These are phyloP conservation scores for Zaprionus obscuricornis DNA, from an alignment of 2,888 invertebrate species.

Conservation along the genomic window DNA sequence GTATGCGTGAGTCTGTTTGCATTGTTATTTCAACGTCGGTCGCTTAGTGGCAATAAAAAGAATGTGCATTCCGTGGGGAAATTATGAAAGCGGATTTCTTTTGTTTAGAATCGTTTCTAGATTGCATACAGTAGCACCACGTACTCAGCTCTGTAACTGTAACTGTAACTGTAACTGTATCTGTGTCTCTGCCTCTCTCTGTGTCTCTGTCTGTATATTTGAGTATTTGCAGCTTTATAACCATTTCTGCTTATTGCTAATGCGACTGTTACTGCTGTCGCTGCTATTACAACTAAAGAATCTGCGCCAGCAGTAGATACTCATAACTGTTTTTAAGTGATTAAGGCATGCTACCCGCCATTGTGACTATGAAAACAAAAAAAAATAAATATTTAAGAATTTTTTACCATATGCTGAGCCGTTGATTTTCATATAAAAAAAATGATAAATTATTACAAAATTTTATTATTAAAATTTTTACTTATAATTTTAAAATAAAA, in stretches of 20 bases:
- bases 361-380: too few species aligned
- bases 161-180: slow-evolving; percentile 1
- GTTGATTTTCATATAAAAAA: too few species aligned
- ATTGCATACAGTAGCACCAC: slow-evolving; percentile 59
- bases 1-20: slow-evolving; percentile 60
- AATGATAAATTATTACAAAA: too few species aligned
- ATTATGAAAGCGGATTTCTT: slow-evolving; percentile 80
- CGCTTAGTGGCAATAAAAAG: slow-evolving; percentile 80
- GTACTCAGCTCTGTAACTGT: slow-evolving; percentile 17
- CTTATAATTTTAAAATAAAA: too few species aligned
- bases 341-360: too few species aligned
- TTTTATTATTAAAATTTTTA: too few species aligned
- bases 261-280: slow-evolving; percentile 56
- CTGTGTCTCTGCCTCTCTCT: neutral
- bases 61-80: slow-evolving; percentile 77
- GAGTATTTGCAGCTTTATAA: slow-evolving; percentile 53
- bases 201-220: slow-evolving; percentile 14
- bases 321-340: slow-evolving; percentile 35
- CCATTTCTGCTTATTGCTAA: slow-evolving; percentile 72
- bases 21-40: slow-evolving; percentile 72
- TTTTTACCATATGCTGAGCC: slow-evolving; percentile 16
- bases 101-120: slow-evolving; percentile 78
- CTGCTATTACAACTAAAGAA: slow-evolving; percentile 27
- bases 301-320: slow-evolving; percentile 32
- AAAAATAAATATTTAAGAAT: slow-evolving; percentile 65